Evolutionary conservation across 2,113 vertebrate species (phyloP).

Genomic region (Euleptes europaea): DNA sequence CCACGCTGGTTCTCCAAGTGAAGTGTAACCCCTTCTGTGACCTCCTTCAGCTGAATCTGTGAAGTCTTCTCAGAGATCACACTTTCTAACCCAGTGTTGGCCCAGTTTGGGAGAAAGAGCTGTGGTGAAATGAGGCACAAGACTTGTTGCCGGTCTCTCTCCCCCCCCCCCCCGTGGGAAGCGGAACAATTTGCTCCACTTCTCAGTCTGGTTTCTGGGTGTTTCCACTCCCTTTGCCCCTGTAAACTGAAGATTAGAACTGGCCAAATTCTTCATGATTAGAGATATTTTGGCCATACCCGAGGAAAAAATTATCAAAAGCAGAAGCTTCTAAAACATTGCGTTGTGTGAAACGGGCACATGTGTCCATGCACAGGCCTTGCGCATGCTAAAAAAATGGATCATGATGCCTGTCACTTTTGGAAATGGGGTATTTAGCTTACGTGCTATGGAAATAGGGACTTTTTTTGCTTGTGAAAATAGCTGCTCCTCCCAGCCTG

Average conservation of each 20-base stretch:
- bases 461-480: conserved; percentile 35
- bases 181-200: not conserved
- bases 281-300: not conserved
- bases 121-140: not conserved
- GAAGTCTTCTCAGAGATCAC: not conserved
- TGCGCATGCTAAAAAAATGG: not conserved
- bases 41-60: not conserved
- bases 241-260: not conserved
- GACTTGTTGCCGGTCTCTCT: not conserved
- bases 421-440: not conserved
- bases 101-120: not conserved
- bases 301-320: not conserved
- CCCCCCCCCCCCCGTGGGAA: too few species aligned
- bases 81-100: not conserved
- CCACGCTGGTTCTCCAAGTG: too few species aligned
- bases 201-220: not conserved
- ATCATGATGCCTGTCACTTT: conserved; percentile 2
- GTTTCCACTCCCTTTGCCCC: not conserved
- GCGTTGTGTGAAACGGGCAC: conserved; percentile 35
- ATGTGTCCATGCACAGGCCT: conserved; percentile 11
- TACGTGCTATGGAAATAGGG: conserved; percentile 22
- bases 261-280: not conserved
- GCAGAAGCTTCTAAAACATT: not conserved
- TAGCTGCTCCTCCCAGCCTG: not conserved
- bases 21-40: not conserved